Base-by-base conservation (phyloP, 1,140 invertebrate genomes). In the Mizuhopecten yessoensis region DNA sequence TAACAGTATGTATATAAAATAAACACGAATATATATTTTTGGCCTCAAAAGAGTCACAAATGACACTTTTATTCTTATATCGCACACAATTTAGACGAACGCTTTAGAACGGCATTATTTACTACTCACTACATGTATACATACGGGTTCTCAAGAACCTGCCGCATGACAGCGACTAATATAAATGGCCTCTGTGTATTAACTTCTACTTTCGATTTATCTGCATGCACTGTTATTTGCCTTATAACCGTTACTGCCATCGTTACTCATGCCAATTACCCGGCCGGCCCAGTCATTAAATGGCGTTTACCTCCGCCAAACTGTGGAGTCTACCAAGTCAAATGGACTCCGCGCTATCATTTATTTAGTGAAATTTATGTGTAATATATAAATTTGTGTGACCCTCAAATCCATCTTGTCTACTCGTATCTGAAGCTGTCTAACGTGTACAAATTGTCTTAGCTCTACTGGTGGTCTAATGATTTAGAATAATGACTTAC, bases 361-460 rank as follows among this genome's bases (percentile, higher is more conserved):
- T 75, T 75, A 75, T 75, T 75, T 75, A 75, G 9, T 75, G 57
- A 75, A 75, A 75, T 75, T 75, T 75, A 75, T 75, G 57, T 75
- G 57, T 75, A 75, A 75, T 75, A 75, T 75, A 75, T 75, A 75
- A 75, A 75, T 75, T 75, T 75, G 57, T 75, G 57, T 75, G 57
- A 75, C 57, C 57, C 57, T 29, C n/a, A n/a, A 75, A 75, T 75
- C 57, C 57, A 75, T 75, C 57, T 75, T 75, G 57, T 75, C 57
- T 75, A 29, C 57, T 75, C 57, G 23, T 75, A 75, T 75, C 57
- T 75, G n/a, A 29, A 75, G 23, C 57, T 75, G 57, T 75, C 57
- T 75, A 75, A 75, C 23, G 17, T 75, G n/a, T 75, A 75, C 57
- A 75, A 75, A 75, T 75, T 75, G 57, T 75, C 57, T 75, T 75